Conservation (phyloP, 1,140 invertebrate genomes). For the Solenopsis fugax region DNA sequence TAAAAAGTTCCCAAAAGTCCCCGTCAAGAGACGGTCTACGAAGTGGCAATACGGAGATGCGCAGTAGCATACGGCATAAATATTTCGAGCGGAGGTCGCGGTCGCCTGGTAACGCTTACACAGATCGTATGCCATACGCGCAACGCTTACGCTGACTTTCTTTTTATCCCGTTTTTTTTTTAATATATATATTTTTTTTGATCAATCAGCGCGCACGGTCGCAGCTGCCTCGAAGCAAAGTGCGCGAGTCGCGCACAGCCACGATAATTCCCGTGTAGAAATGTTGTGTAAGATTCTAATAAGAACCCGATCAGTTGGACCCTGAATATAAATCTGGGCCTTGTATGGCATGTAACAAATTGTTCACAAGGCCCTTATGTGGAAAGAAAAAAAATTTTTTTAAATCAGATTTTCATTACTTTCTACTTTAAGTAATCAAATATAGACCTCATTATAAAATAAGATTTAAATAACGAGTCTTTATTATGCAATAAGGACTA, state of each 20-base stretch:
- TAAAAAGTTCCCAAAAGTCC: neutral
- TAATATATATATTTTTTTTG: conserved; percentile 10
- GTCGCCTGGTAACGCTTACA: conserved; percentile 59
- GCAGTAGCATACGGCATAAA: conserved; percentile 29
- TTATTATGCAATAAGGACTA: no score
- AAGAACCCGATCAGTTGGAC: no score
- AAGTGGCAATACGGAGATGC: conserved; percentile 14
- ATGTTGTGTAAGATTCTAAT: no score
- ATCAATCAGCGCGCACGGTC: conserved; percentile 43
- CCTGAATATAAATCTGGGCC: no score
- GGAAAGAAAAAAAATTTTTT: no score
- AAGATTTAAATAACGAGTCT: no score
- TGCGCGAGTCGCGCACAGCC: conserved; percentile 59
- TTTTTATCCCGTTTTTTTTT: conserved; percentile 2
- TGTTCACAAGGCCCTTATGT: no score
- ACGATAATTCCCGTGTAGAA: neutral
- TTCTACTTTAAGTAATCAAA: no score
- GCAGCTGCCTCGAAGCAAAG: conserved; percentile 53
- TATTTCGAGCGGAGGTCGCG: conserved; percentile 61
- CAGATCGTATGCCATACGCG: no score
- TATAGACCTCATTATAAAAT: no score
- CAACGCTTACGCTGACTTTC: conserved; percentile 42
- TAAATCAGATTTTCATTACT: no score
- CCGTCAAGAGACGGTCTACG: neutral
- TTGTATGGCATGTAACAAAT: no score